Evolutionary conservation across 37 sponge, comb jelly and placozoan species (phyloP).

Genomic region (Geodia barretti): DNA sequence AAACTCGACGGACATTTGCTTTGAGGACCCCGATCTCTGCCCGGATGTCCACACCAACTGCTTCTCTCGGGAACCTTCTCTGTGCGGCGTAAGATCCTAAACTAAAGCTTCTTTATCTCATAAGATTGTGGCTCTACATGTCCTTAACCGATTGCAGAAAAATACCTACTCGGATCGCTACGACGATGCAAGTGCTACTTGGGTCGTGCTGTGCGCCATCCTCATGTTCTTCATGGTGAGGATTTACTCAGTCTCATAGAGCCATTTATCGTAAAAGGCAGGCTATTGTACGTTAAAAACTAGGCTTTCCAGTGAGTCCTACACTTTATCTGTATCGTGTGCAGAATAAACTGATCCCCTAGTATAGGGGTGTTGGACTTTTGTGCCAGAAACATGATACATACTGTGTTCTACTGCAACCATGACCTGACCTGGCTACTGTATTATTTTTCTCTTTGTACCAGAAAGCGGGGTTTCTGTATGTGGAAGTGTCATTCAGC

Average conservation of each 20-base stretch:
- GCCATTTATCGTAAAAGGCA: too few relatives aligned
- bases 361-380: too few relatives aligned
- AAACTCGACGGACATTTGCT: too few relatives aligned
- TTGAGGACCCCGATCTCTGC: not conserved
- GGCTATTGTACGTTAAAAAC: too few relatives aligned
- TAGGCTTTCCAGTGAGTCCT: too few relatives aligned
- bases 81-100: not conserved
- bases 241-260: too few relatives aligned
- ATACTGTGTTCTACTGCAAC: too few relatives aligned
- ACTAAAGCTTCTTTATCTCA: not conserved
- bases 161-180: constrained; percentile 71
- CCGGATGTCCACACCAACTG: constrained; percentile 14
- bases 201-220: constrained; percentile 80
- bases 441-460: not conserved
- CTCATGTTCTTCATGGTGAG: constrained; percentile 95
- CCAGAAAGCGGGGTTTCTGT: constrained; percentile 91
- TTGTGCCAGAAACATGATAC: too few relatives aligned
- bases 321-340: too few relatives aligned
- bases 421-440: too few relatives aligned
- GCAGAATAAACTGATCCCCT: too few relatives aligned
- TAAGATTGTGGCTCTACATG: not conserved
- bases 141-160: constrained; percentile 4
- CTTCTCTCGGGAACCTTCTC: constrained; percentile 7
- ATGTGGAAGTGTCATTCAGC: constrained; percentile 79
- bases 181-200: constrained; percentile 83